phyloP scores from a whole-genome alignment of 1,140 invertebrate species.

The Hypothenemus hampei region DNA sequence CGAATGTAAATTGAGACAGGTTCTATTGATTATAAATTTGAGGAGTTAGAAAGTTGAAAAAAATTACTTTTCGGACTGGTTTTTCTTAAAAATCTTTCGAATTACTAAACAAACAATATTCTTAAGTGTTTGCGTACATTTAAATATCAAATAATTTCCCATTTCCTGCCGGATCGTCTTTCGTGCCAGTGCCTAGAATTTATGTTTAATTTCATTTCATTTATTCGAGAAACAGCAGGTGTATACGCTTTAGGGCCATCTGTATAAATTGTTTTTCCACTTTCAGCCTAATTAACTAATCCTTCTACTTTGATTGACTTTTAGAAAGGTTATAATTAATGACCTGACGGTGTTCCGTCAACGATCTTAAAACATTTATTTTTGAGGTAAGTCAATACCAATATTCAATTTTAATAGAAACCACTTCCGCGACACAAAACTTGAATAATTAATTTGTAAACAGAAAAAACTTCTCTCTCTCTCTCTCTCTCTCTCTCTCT shows the following conservation, averaged over 20 bases:
- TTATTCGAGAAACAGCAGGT: slow-evolving; percentile 17
- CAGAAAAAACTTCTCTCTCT: too few species aligned
- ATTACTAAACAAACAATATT: neutral
- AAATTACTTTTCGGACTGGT: too few species aligned
- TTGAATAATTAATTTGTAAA: too few species aligned
- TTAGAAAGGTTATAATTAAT: slow-evolving; percentile 6
- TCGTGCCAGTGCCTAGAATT: slow-evolving; percentile 1
- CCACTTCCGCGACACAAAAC: too few species aligned
- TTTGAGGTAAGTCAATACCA: too few species aligned
- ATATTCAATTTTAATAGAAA: too few species aligned
- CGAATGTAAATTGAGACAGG: too few species aligned
- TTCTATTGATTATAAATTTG: too few species aligned
- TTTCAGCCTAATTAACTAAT: slow-evolving; percentile 16
- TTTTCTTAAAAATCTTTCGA: too few species aligned
- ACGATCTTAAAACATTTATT: slow-evolving; percentile 1
- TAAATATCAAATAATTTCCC: slow-evolving; percentile 5
- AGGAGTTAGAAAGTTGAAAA: too few species aligned
- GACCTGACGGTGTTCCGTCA: neutral
- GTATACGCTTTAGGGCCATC: slow-evolving; percentile 10
- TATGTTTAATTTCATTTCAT: slow-evolving; percentile 16
- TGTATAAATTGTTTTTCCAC: slow-evolving; percentile 17
- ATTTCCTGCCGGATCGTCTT: slow-evolving; percentile 3
- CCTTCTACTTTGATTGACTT: slow-evolving; percentile 15
- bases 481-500: too few species aligned
- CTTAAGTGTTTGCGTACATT: slow-evolving; percentile 1